phyloP scores from a whole-genome alignment of 2,888 invertebrate genomes.

The Trypoxylon attenuatum region DNA sequence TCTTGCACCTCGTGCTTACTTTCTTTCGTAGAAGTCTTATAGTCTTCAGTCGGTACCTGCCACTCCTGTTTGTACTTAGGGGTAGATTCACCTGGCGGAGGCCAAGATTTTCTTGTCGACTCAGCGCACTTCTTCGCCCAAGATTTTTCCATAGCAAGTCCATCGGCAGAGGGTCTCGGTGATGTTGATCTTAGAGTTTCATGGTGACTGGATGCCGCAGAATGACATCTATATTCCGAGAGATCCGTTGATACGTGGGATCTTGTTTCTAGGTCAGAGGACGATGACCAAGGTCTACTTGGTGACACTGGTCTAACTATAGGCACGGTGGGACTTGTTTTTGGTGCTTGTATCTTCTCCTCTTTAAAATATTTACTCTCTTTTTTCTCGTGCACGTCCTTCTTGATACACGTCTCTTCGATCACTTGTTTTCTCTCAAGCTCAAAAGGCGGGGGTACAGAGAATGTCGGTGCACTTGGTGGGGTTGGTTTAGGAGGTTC shows the following conservation, averaged over 20 bases:
- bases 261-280: conserved; percentile 64
- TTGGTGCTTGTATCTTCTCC: conserved; percentile 30
- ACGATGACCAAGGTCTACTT: conserved; percentile 61
- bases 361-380: conserved; percentile 33
- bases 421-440: conserved; percentile 56
- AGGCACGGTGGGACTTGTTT: conserved; percentile 19
- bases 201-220: conserved; percentile 61
- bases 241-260: conserved; percentile 68
- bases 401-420: conserved; percentile 59
- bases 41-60: conserved; percentile 65
- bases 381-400: conserved; percentile 54
- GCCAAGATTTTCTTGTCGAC: conserved; percentile 76
- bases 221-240: conserved; percentile 67
- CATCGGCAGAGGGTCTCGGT: conserved; percentile 79
- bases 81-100: conserved; percentile 70
- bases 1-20: conserved; percentile 63
- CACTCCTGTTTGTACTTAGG: conserved; percentile 64
- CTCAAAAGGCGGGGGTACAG: conserved; percentile 68
- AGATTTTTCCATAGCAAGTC: conserved; percentile 81
- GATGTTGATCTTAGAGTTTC: conserved; percentile 63
- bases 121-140: conserved; percentile 78
- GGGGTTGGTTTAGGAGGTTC: conserved; percentile 32
- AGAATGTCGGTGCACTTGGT: conserved; percentile 44
- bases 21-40: conserved; percentile 65
- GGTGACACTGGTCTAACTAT: conserved; percentile 47